Percentiles rank a stretch among this genome's conserved stretches.
phyloP scores from a whole-genome alignment of 1,140 invertebrate genomes.

The Drosophila arawakana region DNA sequence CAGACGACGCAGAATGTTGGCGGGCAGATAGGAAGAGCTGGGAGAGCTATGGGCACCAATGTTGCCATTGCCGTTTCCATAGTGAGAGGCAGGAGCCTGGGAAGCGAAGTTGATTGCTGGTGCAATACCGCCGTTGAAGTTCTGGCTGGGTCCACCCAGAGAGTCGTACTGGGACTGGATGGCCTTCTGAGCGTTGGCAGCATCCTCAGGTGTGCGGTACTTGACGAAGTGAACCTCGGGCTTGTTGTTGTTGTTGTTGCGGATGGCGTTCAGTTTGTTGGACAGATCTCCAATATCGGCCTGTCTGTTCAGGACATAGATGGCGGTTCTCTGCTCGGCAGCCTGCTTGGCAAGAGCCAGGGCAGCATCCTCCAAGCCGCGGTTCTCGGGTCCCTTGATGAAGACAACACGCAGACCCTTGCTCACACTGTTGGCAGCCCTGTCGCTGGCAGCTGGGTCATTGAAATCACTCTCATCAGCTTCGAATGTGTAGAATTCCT shows the following conservation, averaged over 20 bases:
- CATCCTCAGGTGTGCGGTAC: slow-evolving; percentile 65
- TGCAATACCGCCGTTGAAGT: slow-evolving; percentile 58
- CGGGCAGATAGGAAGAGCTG: slow-evolving; percentile 56
- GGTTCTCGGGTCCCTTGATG: slow-evolving; percentile 81
- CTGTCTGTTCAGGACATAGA: slow-evolving; percentile 74
- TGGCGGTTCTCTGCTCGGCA: slow-evolving; percentile 73
- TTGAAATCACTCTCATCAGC: slow-evolving; percentile 73
- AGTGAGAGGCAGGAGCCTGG: slow-evolving; percentile 10
- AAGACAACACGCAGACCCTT: slow-evolving; percentile 77
- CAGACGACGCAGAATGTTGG: slow-evolving; percentile 71
- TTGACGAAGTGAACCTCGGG: slow-evolving; percentile 73
- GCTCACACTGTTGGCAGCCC: slow-evolving; percentile 57
- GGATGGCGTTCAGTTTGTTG: slow-evolving; percentile 62
- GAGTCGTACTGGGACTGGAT: slow-evolving; percentile 68
- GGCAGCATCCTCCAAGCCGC: slow-evolving; percentile 75
- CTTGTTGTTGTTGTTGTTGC: slow-evolving; percentile 64
- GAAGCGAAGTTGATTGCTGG: slow-evolving; percentile 68
- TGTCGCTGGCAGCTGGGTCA: slow-evolving; percentile 55
- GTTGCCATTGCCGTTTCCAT: not conserved
- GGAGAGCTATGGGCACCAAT: not conserved
- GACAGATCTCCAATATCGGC: slow-evolving; percentile 63
- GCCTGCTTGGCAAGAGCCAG: slow-evolving; percentile 75
- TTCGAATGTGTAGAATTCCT: slow-evolving; percentile 75
- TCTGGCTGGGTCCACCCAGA: slow-evolving; percentile 54
- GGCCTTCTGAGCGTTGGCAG: slow-evolving; percentile 59